These are phyloP conservation scores for Forficula auricularia DNA, from an alignment of 1,140 invertebrate genomes.

Conservation along the genomic window DNA sequence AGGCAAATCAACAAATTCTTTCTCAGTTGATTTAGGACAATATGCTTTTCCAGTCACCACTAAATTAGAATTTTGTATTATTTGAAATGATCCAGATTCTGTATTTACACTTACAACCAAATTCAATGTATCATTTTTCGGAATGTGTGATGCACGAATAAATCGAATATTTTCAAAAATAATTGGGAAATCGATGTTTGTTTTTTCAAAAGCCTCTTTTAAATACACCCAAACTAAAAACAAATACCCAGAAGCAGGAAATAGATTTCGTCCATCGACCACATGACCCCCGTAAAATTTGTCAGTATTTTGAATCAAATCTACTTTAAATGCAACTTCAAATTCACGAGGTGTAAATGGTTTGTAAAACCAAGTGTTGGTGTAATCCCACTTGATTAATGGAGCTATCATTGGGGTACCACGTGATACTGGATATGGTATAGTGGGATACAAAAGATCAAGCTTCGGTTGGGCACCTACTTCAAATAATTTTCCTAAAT, in stretches of 20 bases:
- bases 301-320: conserved; percentile 10
- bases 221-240: conserved; percentile 9
- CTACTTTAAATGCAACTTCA: not conserved
- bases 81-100: conserved; percentile 36
- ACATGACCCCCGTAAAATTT: conserved; percentile 4
- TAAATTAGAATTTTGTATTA: conserved; percentile 32
- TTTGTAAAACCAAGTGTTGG: conserved; percentile 31
- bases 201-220: conserved; percentile 18
- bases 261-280: conserved; percentile 31
- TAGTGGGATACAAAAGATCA: conserved; percentile 31
- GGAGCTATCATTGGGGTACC: conserved; percentile 60
- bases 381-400: conserved; percentile 79
- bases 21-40: conserved; percentile 13
- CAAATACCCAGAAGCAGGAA: conserved; percentile 42
- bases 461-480: conserved; percentile 33
- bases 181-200: conserved; percentile 26
- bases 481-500: conserved; percentile 26
- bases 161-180: conserved; percentile 39
- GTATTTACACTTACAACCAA: conserved; percentile 22
- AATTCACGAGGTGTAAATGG: not conserved
- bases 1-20: not conserved
- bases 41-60: conserved; percentile 25
- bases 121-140: conserved; percentile 19
- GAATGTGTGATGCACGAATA: conserved; percentile 38
- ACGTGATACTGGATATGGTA: conserved; percentile 55